Percentiles rank a stretch among this genome's conserved stretches.
Evolutionary conservation across 2,888 invertebrate genomes (phyloP).

Genomic region (Podabrus alpinus): DNA sequence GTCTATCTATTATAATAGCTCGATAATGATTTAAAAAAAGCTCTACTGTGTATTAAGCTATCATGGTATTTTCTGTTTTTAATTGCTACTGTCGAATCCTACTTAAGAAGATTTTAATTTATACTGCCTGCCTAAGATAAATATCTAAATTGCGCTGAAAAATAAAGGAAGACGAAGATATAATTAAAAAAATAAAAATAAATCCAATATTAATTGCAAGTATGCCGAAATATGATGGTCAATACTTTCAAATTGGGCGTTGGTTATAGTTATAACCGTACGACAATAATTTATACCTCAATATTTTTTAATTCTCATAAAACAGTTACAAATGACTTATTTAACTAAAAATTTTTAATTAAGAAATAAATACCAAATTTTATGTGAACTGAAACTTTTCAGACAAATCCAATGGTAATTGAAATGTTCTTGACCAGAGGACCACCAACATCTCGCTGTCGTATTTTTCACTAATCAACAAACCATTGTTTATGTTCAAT

Average conservation of each 20-base stretch:
- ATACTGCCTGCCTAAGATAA: slow-evolving; percentile 9
- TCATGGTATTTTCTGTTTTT: slow-evolving; percentile 21
- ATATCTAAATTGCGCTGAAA: slow-evolving; percentile 20
- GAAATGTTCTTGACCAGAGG: slow-evolving; percentile 51
- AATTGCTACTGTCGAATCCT: slow-evolving; percentile 26
- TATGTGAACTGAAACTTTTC: neutral
- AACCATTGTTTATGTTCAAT: slow-evolving; percentile 54
- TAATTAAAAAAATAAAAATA: neutral
- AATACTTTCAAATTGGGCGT: slow-evolving; percentile 1
- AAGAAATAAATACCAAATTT: neutral
- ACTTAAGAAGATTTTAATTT: slow-evolving; percentile 25
- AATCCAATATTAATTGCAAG: neutral
- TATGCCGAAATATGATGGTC: neutral
- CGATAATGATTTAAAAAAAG: slow-evolving; percentile 16
- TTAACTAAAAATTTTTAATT: neutral
- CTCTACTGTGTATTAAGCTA: slow-evolving; percentile 17
- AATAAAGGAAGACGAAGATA: slow-evolving; percentile 8
- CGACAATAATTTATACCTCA: neutral
- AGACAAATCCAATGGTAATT: slow-evolving; percentile 38
- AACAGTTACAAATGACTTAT: slow-evolving; percentile 4
- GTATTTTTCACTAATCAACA: slow-evolving; percentile 54
- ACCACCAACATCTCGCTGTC: slow-evolving; percentile 50
- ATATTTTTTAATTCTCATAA: neutral
- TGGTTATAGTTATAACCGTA: neutral
- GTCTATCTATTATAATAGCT: slow-evolving; percentile 3